phyloP scores from a whole-genome alignment of 1,140 invertebrate genomes.

The Idris sp. region DNA sequence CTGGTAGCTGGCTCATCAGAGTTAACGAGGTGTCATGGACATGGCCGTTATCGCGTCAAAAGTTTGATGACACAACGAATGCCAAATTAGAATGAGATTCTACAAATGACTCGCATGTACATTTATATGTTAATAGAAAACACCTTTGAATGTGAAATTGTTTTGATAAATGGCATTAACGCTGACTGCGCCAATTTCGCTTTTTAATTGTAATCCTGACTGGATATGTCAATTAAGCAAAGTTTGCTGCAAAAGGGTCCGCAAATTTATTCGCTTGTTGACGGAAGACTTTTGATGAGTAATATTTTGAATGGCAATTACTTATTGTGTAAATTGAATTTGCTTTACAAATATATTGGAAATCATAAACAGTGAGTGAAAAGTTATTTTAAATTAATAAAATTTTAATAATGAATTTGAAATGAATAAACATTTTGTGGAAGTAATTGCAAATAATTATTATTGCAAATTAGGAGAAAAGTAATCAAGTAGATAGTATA shows the following conservation, averaged over 20 bases:
- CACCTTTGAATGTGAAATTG: slow-evolving; percentile 37
- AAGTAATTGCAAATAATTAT: no score
- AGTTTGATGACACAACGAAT: slow-evolving; percentile 32
- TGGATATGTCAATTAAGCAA: slow-evolving; percentile 6
- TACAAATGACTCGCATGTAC: slow-evolving; percentile 29
- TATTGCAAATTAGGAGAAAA: no score
- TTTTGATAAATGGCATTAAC: slow-evolving; percentile 5
- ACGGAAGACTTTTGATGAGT: no score
- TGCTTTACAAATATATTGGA: no score
- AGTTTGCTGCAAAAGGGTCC: not conserved
- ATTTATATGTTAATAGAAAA: slow-evolving; percentile 50
- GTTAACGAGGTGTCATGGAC: slow-evolving; percentile 65
- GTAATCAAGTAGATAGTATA: no score
- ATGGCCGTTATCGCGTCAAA: slow-evolving; percentile 48
- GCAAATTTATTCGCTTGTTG: no score
- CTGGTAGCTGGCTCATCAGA: slow-evolving; percentile 61
- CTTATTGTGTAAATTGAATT: no score
- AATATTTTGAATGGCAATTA: no score
- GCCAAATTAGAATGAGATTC: slow-evolving; percentile 46
- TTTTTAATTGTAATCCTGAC: not conserved
- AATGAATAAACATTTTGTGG: no score
- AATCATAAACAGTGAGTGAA: no score
- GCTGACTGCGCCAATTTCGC: not conserved
- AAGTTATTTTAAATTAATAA: no score
- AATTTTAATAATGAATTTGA: no score